phyloP scores from a whole-genome alignment of 37 sponge, comb jelly and placozoan species.

The Halichondria panicea region DNA sequence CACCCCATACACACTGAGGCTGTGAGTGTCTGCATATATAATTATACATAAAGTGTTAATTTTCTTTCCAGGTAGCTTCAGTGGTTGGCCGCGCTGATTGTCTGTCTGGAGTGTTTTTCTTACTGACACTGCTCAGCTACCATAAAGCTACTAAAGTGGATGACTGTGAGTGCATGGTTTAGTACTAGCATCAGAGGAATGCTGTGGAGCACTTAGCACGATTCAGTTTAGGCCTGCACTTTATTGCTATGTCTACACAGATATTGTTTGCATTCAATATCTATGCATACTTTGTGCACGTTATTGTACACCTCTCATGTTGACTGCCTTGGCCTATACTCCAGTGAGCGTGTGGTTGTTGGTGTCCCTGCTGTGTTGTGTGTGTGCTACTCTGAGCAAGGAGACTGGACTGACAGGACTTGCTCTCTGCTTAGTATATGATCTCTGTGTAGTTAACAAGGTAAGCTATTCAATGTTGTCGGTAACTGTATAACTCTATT shows the following conservation, averaged over 20 bases:
- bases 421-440: constrained; percentile 62
- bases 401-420: constrained; percentile 80
- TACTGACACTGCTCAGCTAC: constrained; percentile 52
- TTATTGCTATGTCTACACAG: neutral
- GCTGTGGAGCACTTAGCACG: too few species aligned
- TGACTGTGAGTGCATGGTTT: too few species aligned
- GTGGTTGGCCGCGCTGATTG: constrained; percentile 86
- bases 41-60: neutral
- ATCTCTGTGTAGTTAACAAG: constrained; percentile 36
- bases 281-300: neutral
- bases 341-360: neutral
- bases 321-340: neutral
- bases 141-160: constrained; percentile 6
- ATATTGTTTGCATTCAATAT: neutral
- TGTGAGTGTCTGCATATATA: neutral
- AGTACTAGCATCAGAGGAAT: too few species aligned
- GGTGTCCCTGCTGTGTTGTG: neutral
- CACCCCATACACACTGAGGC: constrained; percentile 52
- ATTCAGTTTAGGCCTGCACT: neutral
- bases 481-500: too few species aligned
- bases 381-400: constrained; percentile 75
- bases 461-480: constrained; percentile 4
- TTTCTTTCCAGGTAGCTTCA: constrained; percentile 69
- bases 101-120: constrained; percentile 77
- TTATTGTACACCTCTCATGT: neutral